These are phyloP conservation scores for Nomada fabriciana DNA, from an alignment of 2,888 invertebrate genomes.

Conservation along the genomic window DNA sequence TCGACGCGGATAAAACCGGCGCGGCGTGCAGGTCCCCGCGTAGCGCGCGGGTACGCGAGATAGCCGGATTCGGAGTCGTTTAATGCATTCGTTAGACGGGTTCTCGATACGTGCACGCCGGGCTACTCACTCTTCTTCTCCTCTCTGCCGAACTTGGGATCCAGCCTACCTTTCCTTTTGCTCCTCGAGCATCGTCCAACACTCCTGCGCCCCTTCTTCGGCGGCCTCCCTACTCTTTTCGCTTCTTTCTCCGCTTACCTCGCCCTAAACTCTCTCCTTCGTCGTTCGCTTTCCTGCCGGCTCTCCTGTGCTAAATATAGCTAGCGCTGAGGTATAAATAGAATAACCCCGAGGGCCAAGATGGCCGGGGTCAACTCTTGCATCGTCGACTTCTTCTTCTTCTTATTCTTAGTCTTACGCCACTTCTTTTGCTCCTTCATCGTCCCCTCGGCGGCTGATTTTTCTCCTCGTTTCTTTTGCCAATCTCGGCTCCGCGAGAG, in stretches of 20 bases:
- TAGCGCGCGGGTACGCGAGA: conserved; percentile 41
- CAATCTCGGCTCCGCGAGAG: conserved; percentile 17
- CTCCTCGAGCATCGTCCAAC: conserved; percentile 4
- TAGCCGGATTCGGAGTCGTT: conserved; percentile 64
- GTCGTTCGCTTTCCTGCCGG: conserved; percentile 67
- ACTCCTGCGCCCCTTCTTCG: conserved; percentile 31
- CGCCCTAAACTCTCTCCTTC: conserved; percentile 66
- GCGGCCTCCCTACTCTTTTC: conserved; percentile 43
- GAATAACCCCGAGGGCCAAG: conserved; percentile 77
- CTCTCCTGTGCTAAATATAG: conserved; percentile 80
- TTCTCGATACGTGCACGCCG: conserved; percentile 57
- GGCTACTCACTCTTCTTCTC: conserved; percentile 46
- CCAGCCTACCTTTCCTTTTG: conserved; percentile 21
- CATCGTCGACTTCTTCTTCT: conserved; percentile 57
- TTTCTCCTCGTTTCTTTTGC: conserved; percentile 49
- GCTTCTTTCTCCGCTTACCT: conserved; percentile 41
- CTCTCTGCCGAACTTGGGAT: not conserved
- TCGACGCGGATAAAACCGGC: conserved; percentile 17
- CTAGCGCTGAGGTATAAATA: conserved; percentile 78
- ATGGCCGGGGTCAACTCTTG: conserved; percentile 70
- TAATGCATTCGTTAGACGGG: conserved; percentile 70
- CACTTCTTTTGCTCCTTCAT: conserved; percentile 24
- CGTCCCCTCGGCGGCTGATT: conserved; percentile 42
- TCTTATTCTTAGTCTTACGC: conserved; percentile 36
- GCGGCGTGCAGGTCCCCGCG: conserved; percentile 5